Evolutionary conservation across 2,113 vertebrate species (phyloP).

Genomic region (Rhinolophus ferrumequinum): DNA sequence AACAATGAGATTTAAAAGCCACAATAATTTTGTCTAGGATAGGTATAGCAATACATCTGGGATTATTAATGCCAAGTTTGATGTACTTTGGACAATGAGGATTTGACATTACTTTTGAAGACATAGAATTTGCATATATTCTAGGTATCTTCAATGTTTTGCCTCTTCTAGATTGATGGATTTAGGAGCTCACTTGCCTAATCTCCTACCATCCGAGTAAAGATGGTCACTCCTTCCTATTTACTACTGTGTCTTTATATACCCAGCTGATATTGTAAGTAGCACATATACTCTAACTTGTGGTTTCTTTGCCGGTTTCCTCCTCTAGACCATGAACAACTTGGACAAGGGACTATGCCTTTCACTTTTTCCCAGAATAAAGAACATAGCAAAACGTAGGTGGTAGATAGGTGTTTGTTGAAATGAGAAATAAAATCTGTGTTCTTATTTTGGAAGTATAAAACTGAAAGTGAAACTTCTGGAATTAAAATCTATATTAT

Average conservation of each 20-base stretch:
- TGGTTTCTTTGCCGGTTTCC: background rate
- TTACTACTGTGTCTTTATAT: background rate
- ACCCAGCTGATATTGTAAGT: background rate
- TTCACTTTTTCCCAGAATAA: background rate
- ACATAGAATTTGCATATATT: background rate
- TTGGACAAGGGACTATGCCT: background rate
- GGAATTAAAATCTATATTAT: background rate
- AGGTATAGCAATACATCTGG: background rate
- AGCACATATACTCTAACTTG: background rate
- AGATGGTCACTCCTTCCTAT: background rate
- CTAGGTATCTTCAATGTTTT: background rate
- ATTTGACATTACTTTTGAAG: background rate
- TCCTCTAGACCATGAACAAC: background rate
- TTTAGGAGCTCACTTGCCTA: background rate
- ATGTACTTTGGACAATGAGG: background rate
- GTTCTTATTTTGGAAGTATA: constrained; percentile 1
- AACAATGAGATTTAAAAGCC: background rate
- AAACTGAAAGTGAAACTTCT: background rate
- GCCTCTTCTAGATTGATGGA: background rate
- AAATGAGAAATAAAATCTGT: constrained; percentile 32
- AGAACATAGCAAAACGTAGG: background rate
- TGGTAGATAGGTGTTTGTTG: background rate
- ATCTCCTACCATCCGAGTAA: background rate
- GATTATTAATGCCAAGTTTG: background rate
- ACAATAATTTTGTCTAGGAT: background rate